Evolutionary conservation across 1,140 invertebrate genomes (phyloP).

Genomic region (Oreohelix idahoensis): DNA sequence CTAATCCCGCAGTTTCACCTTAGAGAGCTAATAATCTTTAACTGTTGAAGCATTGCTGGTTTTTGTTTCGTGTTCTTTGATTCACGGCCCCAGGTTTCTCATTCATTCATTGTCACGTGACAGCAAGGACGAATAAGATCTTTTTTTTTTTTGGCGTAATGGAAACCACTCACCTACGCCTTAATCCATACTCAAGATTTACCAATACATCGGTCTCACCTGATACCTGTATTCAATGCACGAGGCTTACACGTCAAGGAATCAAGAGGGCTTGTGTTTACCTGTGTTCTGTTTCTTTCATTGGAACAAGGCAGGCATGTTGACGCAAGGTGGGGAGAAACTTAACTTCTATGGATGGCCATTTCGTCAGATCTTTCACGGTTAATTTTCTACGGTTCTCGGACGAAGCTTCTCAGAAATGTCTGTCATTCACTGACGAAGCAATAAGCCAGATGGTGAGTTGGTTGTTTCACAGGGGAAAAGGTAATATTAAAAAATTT

Average conservation of each 20-base stretch:
- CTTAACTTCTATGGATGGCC: not conserved
- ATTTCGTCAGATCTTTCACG: not conserved
- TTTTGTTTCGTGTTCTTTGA: too few relatives aligned
- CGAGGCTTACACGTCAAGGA: not conserved
- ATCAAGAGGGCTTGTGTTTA: not conserved
- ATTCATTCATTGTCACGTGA: too few relatives aligned
- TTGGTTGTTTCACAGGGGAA: not conserved
- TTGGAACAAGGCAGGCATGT: not conserved
- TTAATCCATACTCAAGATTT: too few relatives aligned
- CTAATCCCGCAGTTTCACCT: too few relatives aligned
- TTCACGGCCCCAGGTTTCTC: too few relatives aligned
- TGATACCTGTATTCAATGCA: not conserved
- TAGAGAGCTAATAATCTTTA: too few relatives aligned
- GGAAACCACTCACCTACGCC: too few relatives aligned
- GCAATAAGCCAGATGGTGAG: conserved; percentile 11
- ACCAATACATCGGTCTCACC: too few relatives aligned
- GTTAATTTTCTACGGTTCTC: not conserved
- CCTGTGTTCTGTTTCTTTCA: not conserved
- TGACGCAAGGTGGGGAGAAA: not conserved
- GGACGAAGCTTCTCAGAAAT: not conserved
- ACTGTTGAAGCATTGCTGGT: too few relatives aligned
- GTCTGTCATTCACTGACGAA: not conserved
- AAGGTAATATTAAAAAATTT: not conserved
- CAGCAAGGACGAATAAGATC: too few relatives aligned
- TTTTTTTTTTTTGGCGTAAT: too few relatives aligned